Conservation (phyloP, 2,797 vertebrate species). For the Serranus cabrilla region DNA sequence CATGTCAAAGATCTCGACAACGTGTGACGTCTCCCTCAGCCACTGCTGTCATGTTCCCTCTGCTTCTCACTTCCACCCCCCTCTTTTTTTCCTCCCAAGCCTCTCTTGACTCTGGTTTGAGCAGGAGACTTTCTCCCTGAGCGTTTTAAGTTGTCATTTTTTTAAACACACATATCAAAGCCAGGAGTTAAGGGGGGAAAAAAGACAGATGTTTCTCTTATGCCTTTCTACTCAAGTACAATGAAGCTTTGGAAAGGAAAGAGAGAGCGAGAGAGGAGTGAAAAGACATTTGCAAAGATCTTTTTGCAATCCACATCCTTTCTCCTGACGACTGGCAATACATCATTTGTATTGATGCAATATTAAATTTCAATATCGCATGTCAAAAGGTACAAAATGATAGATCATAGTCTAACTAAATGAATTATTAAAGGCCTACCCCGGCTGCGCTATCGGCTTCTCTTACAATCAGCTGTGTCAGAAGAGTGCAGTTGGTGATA, state of each 20-base stretch:
- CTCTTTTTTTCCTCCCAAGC: conserved; percentile 27
- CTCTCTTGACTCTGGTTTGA: conserved; percentile 66
- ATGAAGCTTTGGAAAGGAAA: conserved; percentile 75
- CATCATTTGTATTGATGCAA: conserved; percentile 91
- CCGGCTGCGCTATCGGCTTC: conserved; percentile 84
- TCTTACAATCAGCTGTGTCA: conserved; percentile 87
- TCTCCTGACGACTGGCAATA: conserved; percentile 84
- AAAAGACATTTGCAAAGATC: conserved; percentile 80
- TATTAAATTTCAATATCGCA: conserved; percentile 92
- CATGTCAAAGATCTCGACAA: conserved; percentile 79
- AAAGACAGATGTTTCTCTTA: conserved; percentile 78
- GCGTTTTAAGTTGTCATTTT: conserved; percentile 84
- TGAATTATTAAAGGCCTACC: conserved; percentile 90
- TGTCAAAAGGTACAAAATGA: conserved; percentile 93
- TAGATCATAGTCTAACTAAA: conserved; percentile 90
- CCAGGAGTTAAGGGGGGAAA: conserved; percentile 37
- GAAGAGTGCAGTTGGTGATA: conserved; percentile 85
- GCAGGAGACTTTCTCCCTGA: conserved; percentile 75
- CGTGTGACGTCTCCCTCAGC: conserved; percentile 77
- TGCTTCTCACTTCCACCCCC: conserved; percentile 45
- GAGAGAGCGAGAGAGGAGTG: conserved; percentile 52
- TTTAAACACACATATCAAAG: conserved; percentile 88
- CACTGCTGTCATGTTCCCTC: conserved; percentile 80
- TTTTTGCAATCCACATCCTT: conserved; percentile 83
- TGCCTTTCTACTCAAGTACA: conserved; percentile 80